phyloP scores from a whole-genome alignment of 1,140 invertebrate species.

The Ladona fulva region DNA sequence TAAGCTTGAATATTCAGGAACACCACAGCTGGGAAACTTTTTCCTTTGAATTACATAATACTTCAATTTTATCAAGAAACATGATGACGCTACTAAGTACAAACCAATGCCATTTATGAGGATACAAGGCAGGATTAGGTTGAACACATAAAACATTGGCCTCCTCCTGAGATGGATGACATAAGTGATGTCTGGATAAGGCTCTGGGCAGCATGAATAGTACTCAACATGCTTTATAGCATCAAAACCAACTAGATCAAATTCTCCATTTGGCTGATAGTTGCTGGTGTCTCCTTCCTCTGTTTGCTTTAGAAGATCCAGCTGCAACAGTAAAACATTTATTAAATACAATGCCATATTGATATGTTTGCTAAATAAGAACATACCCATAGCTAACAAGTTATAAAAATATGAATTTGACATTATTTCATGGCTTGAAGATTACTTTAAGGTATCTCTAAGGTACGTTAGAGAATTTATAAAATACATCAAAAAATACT shows the following conservation, averaged over 20 bases:
- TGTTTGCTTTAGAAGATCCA: constrained; percentile 59
- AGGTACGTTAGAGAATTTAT: too few species aligned
- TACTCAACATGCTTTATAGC: constrained; percentile 58
- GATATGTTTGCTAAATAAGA: constrained; percentile 31
- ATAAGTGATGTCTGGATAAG: constrained; percentile 56
- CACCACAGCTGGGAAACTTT: too few species aligned
- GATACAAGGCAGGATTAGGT: constrained; percentile 80
- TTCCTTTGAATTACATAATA: background rate
- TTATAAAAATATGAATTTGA: constrained; percentile 30
- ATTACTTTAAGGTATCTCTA: too few species aligned
- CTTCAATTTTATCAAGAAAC: too few species aligned
- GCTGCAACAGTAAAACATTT: constrained; percentile 35
- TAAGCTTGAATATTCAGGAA: too few species aligned
- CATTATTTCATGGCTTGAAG: too few species aligned
- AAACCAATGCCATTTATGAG: constrained; percentile 78
- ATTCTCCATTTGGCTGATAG: constrained; percentile 71
- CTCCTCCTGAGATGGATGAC: constrained; percentile 61
- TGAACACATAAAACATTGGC: constrained; percentile 87
- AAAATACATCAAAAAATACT: too few species aligned
- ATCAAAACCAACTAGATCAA: constrained; percentile 63
- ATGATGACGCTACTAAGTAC: too few species aligned
- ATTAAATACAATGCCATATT: too few species aligned
- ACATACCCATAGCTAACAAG: too few species aligned
- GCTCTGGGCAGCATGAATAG: constrained; percentile 59
- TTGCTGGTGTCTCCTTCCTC: constrained; percentile 65